phyloP scores from a whole-genome alignment of 1,140 invertebrate genomes.

The Diabrotica virgifera region DNA sequence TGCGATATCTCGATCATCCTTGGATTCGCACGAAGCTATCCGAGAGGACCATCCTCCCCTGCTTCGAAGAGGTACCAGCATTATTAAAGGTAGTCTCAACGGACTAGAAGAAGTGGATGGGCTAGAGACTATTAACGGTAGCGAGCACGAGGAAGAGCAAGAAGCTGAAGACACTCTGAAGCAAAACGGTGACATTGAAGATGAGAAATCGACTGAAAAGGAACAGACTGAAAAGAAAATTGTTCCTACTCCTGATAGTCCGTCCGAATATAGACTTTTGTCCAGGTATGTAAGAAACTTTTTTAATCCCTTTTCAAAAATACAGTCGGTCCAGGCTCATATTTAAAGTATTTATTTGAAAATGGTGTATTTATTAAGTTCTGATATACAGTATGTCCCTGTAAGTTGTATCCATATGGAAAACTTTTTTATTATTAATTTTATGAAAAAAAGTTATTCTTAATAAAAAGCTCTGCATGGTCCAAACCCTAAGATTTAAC shows the following conservation, averaged over 20 bases:
- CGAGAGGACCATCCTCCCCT: conserved; percentile 54
- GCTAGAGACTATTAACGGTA: conserved; percentile 19
- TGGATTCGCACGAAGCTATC: conserved; percentile 52
- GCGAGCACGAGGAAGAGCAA: conserved; percentile 5
- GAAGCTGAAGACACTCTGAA: neutral
- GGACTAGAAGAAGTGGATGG: conserved; percentile 27
- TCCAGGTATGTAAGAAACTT: neutral
- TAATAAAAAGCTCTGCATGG: no score
- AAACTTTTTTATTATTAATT: no score
- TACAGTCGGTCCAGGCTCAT: no score
- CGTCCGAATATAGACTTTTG: conserved; percentile 50
- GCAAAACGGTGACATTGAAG: conserved; percentile 9
- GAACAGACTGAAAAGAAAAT: conserved; percentile 31
- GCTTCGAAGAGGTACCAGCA: conserved; percentile 60
- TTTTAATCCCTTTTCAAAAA: no score
- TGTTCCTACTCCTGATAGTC: conserved; percentile 52
- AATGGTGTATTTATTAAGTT: no score
- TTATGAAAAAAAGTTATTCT: no score
- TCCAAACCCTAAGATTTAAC: no score
- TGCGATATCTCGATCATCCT: conserved; percentile 51
- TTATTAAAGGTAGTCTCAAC: conserved; percentile 54
- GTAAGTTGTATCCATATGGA: no score
- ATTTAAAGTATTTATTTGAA: no score
- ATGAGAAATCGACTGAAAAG: conserved; percentile 23
- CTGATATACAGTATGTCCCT: no score